Base-by-base conservation (phyloP, 1,140 invertebrate species). In the Lepidostoma basale region DNA sequence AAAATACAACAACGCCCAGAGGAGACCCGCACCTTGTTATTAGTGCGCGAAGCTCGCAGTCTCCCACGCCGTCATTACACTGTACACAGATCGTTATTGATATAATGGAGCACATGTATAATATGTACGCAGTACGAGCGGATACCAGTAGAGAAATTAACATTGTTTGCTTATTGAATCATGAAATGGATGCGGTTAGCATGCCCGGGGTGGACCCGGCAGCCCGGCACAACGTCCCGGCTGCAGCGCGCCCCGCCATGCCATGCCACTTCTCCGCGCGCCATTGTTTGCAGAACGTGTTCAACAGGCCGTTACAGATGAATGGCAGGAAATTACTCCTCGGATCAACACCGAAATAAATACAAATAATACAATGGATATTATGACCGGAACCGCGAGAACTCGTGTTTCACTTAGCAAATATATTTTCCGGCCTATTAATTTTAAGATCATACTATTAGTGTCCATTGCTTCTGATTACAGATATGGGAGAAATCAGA, bases 281-380 rank as follows among this genome's bases (percentile, higher is more conserved):
- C n/a, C 44, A 47, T 52, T 30, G 47, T 52, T 64, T 49, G 66
- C 66, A 62, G 58, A 68, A 39, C 52, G 66, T 52, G 58, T 25
- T 39, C 56, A 68, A 33, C 58, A 25, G 47, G 2, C 42, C 58
- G 66, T 68, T 52, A 25, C 66, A 23, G 49, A 68, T 60, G 52
- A 68, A 68, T 9, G 40, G 26, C 54, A 68, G 66, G 66, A 68
- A 68, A 45, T 30, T 44, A 62, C 39, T 25, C 66, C 66, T 54
- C 33, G 58, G 36, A 68, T 52, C 30, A 56, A 44, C 56, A 59
- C 58, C 14, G 36, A n/a, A 56, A 16, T n/a, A n/a, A n/a, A n/a
- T n/a, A n/a, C n/a, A n/a, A n/a, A n/a, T n/a, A n/a, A n/a, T n/a
- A n/a, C n/a, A n/a, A n/a, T n/a, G n/a, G n/a, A n/a, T n/a, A n/a